Base-by-base conservation (phyloP, 2,888 invertebrate species). In the Caenorhabditis angaria region DNA sequence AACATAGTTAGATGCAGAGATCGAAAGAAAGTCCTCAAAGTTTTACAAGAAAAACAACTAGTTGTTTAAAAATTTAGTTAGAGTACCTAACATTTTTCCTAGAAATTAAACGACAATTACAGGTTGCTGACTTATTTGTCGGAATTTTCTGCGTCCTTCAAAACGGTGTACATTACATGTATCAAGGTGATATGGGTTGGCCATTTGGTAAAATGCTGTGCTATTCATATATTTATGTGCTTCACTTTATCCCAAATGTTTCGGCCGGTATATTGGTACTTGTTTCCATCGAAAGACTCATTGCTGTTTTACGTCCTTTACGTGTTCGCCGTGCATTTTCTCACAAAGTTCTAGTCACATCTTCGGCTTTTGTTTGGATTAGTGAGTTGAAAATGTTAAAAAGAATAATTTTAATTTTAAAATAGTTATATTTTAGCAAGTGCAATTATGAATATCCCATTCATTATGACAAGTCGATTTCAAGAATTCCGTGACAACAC, bases 141-240 rank as follows among this genome's bases (percentile, higher is more conserved):
- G 94, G 94, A 22, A 91, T 94, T 64, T 94, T 95, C 89, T 95
- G 95, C 88, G 93, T 95, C 63, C 93, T 93, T 88, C 94, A 94
- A 88, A 94, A 94, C 87, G 90, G 94, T 77, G 92, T 92, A 2
- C 85, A 88, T 22, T 84, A 83, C 10, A 87, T 87, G 35, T 66
- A 85, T 41, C 69, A 72, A 66, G 78, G 73, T 22, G 74, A 82
- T 61, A 83, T 83, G 10, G 70, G 75, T 14, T 86, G 87, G 87
- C 85, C 83, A n/a, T 85, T 87, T 56, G 86, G 86, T 27, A 92
- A 92, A 85, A 93, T 94, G 86, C 90, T 94, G 75, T 95, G 95
- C 89, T 94, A 94, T 88, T 92, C 94, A 91, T 94, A 94, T 89
- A 93, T 94, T 90, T 95, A 94, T 88, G 92, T 94, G 24, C 93